A percentile compares a stretch with the other conserved stretches of the same genome.
Conservation (phyloP, 2,113 vertebrate species). For the Scophthalmus maximus region DNA sequence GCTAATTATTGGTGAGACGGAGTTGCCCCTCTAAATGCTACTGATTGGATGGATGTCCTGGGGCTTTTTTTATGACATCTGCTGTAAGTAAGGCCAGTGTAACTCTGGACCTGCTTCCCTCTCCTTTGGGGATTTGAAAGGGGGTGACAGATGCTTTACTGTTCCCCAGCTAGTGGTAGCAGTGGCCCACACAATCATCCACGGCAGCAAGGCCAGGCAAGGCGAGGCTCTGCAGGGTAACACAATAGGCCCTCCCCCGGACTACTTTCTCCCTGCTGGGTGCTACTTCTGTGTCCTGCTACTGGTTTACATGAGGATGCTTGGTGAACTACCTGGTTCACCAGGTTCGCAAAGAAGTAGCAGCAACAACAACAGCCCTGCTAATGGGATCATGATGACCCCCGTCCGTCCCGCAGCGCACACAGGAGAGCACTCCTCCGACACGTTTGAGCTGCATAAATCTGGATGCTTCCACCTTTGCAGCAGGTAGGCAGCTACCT, state of each 20-base stretch:
- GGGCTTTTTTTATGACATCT: constrained; percentile 78
- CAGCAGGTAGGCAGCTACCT: constrained; percentile 49
- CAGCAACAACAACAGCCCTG: constrained; percentile 20
- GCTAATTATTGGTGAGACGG: constrained; percentile 91
- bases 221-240: constrained; percentile 19
- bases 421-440: constrained; percentile 50
- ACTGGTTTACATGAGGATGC: constrained; percentile 45
- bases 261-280: constrained; percentile 50
- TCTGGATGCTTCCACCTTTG: constrained; percentile 65
- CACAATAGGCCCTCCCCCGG: constrained; percentile 48
- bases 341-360: constrained; percentile 31
- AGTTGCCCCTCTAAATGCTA: constrained; percentile 86
- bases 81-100: constrained; percentile 73
- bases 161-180: constrained; percentile 36
- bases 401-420: constrained; percentile 58
- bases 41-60: constrained; percentile 86
- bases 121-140: constrained; percentile 65
- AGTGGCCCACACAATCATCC: constrained; percentile 34
- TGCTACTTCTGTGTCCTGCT: constrained; percentile 23
- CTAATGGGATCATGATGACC: constrained; percentile 55
- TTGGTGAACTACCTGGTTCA: constrained; percentile 40
- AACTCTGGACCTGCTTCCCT: constrained; percentile 68
- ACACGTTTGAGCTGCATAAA: constrained; percentile 63
- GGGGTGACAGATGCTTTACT: constrained; percentile 64
- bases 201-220: constrained; percentile 7